Evolutionary conservation across 2,888 invertebrate genomes (phyloP).

Genomic region (Sminthurinus aureus): DNA sequence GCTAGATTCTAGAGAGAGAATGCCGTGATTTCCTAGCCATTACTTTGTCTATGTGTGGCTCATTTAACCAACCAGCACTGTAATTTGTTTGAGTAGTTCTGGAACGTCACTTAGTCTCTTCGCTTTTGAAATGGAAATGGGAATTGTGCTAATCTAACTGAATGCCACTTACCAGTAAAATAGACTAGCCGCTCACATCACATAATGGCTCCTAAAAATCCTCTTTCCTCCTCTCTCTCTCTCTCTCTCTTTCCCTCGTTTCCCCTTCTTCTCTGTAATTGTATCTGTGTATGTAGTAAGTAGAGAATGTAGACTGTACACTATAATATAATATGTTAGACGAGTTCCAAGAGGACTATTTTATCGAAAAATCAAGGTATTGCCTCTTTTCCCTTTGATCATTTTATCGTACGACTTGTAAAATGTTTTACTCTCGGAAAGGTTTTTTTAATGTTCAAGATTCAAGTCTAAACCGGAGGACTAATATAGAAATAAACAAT

Average conservation of each 20-base stretch:
- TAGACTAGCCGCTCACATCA: slow-evolving; percentile 47
- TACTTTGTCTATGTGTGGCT: slow-evolving; percentile 52
- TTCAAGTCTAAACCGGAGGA: no score
- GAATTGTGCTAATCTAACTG: slow-evolving; percentile 48
- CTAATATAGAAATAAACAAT: no score
- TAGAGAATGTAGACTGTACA: no score
- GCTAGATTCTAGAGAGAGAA: not conserved
- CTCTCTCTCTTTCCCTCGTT: slow-evolving; percentile 24
- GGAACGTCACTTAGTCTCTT: slow-evolving; percentile 46
- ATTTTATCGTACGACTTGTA: no score
- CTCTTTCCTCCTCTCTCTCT: slow-evolving; percentile 32
- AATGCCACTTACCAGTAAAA: slow-evolving; percentile 50
- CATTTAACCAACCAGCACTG: slow-evolving; percentile 47
- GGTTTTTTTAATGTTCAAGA: no score
- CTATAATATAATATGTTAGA: no score
- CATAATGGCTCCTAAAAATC: slow-evolving; percentile 48
- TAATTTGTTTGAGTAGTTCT: slow-evolving; percentile 50
- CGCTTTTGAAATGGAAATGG: slow-evolving; percentile 50
- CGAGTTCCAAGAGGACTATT: no score
- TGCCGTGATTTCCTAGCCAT: slow-evolving; percentile 50
- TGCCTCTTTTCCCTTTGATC: no score
- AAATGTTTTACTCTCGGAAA: no score
- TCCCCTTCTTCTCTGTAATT: not conserved
- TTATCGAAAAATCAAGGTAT: no score
- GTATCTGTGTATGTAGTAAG: not conserved